Evolutionary conservation across 2,888 invertebrate genomes (phyloP), one percentile per base, ranked within the genome.

Genomic region (Baccha elongata): DNA sequence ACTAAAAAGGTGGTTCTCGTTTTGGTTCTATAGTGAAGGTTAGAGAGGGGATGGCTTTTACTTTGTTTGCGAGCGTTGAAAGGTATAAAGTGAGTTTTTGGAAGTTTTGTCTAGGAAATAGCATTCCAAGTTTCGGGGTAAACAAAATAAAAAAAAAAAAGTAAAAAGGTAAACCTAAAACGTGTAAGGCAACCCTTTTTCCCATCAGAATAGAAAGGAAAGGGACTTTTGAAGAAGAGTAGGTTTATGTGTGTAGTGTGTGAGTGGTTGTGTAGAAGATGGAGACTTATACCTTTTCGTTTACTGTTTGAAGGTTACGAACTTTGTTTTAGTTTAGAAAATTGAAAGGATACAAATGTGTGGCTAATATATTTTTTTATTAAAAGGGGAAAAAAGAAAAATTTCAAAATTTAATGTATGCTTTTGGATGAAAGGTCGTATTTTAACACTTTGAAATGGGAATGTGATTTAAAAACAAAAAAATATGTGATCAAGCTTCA

Each of bases 81-180:
- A 72, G 72, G 83, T 83, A 83, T 73, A 78, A 83, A 76, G 78
- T 83, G 83, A 78, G 83, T 83, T 72, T 83, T 83, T 73, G 83
- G 78, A 83, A 83, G 83, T 83, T 78, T 83, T 76, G 83, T 78
- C 76, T 83, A 78, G 42, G 64, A 72, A 72, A 76, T 71, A 72
- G 42, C 76, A 83, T 83, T 83, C 78, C 83, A 83, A 76, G 83
- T 76, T 76, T 40, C 15, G 40, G 48, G 23, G 64, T 29, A 46
- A 32, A 50, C 60, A 42, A 50, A 40, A 69, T 42, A 21, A 35
- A 32, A 50, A 15, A 35, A 32, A 15, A 23, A 50, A 65, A 23
- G 10, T 42, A 7, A 46, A 37, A 53, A 23, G 17, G 52, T 32
- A 62, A 52, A 37, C 29, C 32, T 29, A 46, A 72, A 46, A 67